Evolutionary conservation across 1,140 invertebrate species (phyloP).

Genomic region (Drosophila mayri): DNA sequence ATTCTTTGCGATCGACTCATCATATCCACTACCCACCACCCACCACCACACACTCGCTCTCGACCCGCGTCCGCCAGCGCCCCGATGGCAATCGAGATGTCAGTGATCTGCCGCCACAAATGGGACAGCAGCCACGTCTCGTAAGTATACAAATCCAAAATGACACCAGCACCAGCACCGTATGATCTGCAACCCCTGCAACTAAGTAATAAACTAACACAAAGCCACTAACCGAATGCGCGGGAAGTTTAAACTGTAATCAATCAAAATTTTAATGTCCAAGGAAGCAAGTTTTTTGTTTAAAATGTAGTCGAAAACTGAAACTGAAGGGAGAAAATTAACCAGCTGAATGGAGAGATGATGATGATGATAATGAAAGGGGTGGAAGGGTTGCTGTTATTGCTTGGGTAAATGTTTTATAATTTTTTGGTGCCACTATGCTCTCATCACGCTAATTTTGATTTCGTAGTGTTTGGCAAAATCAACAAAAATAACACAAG

Average conservation of each 20-base stretch:
- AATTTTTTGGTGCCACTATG: constrained; percentile 4
- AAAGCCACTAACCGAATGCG: constrained; percentile 16
- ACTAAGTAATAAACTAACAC: constrained; percentile 27
- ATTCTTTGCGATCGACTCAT: constrained; percentile 78
- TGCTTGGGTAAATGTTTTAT: constrained; percentile 47
- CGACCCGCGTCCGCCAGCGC: constrained; percentile 52
- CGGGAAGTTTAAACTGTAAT: not conserved
- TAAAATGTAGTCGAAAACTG: constrained; percentile 18
- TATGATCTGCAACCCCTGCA: constrained; percentile 43
- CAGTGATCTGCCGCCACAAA: constrained; percentile 77
- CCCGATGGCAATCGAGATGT: constrained; percentile 81
- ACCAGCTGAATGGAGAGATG: constrained; percentile 4
- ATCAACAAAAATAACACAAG: constrained; percentile 1
- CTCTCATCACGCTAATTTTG: constrained; percentile 13
- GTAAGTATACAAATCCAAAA: constrained; percentile 73
- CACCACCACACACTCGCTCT: constrained; percentile 58
- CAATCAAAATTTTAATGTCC: constrained; percentile 50
- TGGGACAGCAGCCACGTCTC: constrained; percentile 76
- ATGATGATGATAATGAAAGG: not conserved
- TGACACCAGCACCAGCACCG: constrained; percentile 63
- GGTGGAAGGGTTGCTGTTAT: constrained; percentile 18
- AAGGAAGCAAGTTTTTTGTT: constrained; percentile 12
- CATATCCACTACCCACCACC: constrained; percentile 74
- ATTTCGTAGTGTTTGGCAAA: constrained; percentile 31
- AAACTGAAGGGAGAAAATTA: not conserved